phyloP scores from a whole-genome alignment of 2,797 vertebrate genomes.

The Fringilla coelebs region DNA sequence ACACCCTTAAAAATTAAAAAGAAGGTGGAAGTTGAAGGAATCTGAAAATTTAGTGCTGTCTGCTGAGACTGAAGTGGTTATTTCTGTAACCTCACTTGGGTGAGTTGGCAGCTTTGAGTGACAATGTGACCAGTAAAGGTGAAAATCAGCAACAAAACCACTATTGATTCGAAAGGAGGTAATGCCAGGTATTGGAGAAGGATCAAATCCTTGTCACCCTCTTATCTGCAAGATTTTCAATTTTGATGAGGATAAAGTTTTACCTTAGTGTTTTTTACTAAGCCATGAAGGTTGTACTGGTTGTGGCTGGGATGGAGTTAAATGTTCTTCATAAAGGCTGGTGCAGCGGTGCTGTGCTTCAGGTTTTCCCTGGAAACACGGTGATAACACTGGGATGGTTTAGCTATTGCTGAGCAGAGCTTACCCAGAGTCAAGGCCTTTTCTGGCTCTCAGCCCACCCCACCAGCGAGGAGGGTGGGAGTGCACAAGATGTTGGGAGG shows the following conservation, averaged over 20 bases:
- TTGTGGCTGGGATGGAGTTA: not conserved
- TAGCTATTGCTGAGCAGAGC: fast-evolving
- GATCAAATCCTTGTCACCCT: not conserved
- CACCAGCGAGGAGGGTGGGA: not conserved
- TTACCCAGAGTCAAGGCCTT: not conserved
- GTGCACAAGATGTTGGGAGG: not conserved
- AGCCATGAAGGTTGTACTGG: not conserved
- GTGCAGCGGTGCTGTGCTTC: not conserved
- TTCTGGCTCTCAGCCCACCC: not conserved
- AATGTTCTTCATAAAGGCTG: not conserved
- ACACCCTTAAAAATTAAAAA: not conserved
- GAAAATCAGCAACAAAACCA: not conserved
- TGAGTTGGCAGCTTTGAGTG: not conserved
- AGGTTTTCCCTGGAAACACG: not conserved
- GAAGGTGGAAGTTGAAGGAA: not conserved
- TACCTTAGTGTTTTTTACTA: not conserved
- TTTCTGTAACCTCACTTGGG: not conserved
- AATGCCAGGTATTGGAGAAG: not conserved
- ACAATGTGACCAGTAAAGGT: not conserved
- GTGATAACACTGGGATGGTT: not conserved
- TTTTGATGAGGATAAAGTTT: not conserved
- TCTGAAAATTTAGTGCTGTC: not conserved
- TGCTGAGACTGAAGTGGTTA: fast-evolving
- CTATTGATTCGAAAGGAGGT: fast-evolving
- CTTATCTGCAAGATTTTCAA: not conserved